A percentile compares a stretch with the other conserved stretches of the same genome.
Evolutionary conservation across 2,113 vertebrate species (phyloP).

Genomic region (Physeter macrocephalus): DNA sequence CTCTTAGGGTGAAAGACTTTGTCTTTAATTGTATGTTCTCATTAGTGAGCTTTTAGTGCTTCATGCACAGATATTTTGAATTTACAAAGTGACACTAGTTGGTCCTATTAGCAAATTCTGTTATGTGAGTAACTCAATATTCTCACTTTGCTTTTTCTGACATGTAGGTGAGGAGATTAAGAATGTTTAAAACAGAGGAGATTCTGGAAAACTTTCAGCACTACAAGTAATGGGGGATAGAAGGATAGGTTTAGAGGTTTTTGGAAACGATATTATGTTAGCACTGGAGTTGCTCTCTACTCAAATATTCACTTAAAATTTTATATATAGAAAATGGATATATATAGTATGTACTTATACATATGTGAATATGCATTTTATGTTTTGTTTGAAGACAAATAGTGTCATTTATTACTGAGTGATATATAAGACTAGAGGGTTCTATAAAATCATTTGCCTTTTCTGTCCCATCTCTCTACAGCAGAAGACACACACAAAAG

Average conservation of each 20-base stretch:
- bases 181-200: neutral
- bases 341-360: neutral
- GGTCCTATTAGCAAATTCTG: neutral
- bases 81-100: neutral
- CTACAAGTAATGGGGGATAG: neutral
- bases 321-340: neutral
- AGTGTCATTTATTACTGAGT: neutral
- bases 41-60: neutral
- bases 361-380: neutral
- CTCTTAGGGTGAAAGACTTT: neutral
- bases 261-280: neutral
- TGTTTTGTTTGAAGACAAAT: neutral
- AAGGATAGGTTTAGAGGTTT: neutral
- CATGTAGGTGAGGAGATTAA: neutral
- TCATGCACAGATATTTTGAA: neutral
- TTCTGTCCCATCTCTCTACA: neutral
- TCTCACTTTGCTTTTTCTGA: neutral
- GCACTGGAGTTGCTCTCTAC: neutral
- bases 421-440: neutral
- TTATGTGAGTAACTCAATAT: neutral
- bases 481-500: neutral
- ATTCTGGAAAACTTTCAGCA: neutral
- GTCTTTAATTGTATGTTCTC: conserved; percentile 31
- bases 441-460: neutral
- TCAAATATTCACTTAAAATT: neutral